A percentile compares a stretch with the other conserved stretches of the same genome.
These are phyloP conservation scores for Drosophila macrothrix DNA, from an alignment of 2,888 invertebrate genomes.

Conservation along the genomic window DNA sequence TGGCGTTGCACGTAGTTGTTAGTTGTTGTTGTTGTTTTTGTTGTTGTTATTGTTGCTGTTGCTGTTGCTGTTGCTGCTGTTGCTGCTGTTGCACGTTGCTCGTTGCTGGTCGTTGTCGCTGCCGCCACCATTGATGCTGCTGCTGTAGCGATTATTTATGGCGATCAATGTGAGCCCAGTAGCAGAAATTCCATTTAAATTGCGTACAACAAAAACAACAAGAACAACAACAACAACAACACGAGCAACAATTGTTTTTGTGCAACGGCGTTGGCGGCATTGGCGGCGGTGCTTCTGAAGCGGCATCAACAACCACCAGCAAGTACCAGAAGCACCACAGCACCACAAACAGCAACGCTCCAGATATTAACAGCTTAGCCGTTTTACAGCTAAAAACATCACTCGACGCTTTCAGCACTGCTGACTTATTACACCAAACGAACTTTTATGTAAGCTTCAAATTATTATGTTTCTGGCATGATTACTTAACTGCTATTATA, in stretches of 20 bases:
- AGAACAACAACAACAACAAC: constrained; percentile 44
- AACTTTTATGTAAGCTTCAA: background rate
- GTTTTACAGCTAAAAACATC: constrained; percentile 33
- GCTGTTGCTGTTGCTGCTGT: constrained; percentile 11
- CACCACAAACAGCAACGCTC: constrained; percentile 26
- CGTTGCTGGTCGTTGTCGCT: constrained; percentile 28
- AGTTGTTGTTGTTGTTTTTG: constrained; percentile 38
- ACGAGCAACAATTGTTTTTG: constrained; percentile 68
- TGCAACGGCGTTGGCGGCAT: constrained; percentile 73
- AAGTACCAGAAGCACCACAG: constrained; percentile 21
- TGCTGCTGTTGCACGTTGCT: constrained; percentile 33
- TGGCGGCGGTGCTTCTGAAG: constrained; percentile 78
- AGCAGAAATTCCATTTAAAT: constrained; percentile 79
- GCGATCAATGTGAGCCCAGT: constrained; percentile 75
- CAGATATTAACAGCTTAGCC: constrained; percentile 30
- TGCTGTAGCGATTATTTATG: constrained; percentile 73
- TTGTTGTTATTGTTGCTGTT: constrained; percentile 14
- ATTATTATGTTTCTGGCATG: background rate
- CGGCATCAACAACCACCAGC: constrained; percentile 57
- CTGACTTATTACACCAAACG: background rate
- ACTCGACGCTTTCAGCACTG: background rate
- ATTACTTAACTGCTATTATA: too few relatives aligned
- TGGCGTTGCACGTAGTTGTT: constrained; percentile 51
- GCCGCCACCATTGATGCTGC: constrained; percentile 48
- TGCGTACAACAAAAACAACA: constrained; percentile 66